Conservation (phyloP, 2,888 invertebrate species). For the Aproaerema taeniolella region DNA sequence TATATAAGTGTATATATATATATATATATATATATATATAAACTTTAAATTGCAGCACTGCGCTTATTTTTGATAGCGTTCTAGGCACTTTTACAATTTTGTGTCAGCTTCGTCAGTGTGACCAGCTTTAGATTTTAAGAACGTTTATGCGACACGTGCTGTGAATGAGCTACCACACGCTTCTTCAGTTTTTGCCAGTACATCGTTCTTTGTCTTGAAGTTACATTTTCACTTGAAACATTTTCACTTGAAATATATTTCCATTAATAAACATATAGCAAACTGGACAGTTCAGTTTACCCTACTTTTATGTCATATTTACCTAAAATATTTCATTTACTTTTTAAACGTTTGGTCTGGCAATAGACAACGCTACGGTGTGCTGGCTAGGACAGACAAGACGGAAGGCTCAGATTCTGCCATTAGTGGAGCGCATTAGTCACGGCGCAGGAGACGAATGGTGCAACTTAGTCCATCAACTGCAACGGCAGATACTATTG, state of each 20-base stretch:
- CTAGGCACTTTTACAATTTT: slow-evolving; percentile 26
- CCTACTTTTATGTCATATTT: no score
- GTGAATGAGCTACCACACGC: not conserved
- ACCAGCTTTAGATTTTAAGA: slow-evolving; percentile 10
- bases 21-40: no score
- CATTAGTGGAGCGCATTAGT: slow-evolving; percentile 20
- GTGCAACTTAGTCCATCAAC: slow-evolving; percentile 8
- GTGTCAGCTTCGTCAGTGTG: slow-evolving; percentile 28
- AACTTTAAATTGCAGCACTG: slow-evolving; percentile 35
- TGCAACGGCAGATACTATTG: slow-evolving; percentile 1
- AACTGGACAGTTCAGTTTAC: no score
- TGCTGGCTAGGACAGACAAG: slow-evolving; percentile 4
- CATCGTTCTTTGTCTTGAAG: no score
- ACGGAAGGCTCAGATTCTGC: slow-evolving; percentile 10
- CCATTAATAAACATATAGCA: no score
- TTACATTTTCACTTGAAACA: no score
- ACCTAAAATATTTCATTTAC: no score
- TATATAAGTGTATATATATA: slow-evolving; percentile 26
- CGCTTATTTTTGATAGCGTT: slow-evolving; percentile 30
- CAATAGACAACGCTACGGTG: no score
- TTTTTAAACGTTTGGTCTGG: no score
- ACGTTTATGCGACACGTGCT: not conserved
- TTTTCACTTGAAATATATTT: no score
- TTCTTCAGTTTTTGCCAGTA: not conserved
- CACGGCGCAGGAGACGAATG: slow-evolving; percentile 21